A percentile compares a stretch with the other conserved stretches of the same genome.
phyloP scores from a whole-genome alignment of 2,113 vertebrate genomes.

The Zosterops pallidus region DNA sequence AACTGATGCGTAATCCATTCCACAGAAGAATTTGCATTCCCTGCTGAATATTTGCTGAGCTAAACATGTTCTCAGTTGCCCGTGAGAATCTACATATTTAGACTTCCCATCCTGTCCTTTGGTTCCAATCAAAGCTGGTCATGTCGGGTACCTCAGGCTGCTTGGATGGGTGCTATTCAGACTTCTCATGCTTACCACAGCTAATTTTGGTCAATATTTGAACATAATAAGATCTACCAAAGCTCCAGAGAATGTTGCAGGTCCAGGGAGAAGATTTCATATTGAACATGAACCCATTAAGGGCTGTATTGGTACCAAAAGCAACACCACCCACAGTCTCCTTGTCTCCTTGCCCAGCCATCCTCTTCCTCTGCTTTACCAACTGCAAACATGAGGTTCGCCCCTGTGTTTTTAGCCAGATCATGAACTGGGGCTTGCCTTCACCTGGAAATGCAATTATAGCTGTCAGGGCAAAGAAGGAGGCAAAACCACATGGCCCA shows the following conservation, averaged over 20 bases:
- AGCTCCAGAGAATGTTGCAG: neutral
- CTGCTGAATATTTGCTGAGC: neutral
- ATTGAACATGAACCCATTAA: neutral
- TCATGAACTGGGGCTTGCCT: neutral
- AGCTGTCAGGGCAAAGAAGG: neutral
- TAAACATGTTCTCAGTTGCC: neutral
- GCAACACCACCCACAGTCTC: accelerated
- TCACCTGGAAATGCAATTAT: neutral
- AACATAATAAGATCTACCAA: neutral
- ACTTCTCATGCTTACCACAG: neutral
- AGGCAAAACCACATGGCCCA: neutral
- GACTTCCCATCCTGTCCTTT: neutral
- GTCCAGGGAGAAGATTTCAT: neutral
- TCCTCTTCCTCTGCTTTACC: neutral
- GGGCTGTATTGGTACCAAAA: neutral
- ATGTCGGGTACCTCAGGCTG: neutral
- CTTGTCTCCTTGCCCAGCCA: neutral
- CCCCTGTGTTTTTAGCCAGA: neutral
- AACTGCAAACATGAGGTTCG: neutral
- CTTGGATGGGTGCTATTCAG: neutral
- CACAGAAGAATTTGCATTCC: neutral
- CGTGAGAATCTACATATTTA: neutral
- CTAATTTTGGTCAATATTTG: neutral
- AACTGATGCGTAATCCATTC: neutral
- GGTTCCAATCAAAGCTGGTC: neutral